phyloP scores from a whole-genome alignment of 2,797 vertebrate genomes.

The Neoniphon sammara region DNA sequence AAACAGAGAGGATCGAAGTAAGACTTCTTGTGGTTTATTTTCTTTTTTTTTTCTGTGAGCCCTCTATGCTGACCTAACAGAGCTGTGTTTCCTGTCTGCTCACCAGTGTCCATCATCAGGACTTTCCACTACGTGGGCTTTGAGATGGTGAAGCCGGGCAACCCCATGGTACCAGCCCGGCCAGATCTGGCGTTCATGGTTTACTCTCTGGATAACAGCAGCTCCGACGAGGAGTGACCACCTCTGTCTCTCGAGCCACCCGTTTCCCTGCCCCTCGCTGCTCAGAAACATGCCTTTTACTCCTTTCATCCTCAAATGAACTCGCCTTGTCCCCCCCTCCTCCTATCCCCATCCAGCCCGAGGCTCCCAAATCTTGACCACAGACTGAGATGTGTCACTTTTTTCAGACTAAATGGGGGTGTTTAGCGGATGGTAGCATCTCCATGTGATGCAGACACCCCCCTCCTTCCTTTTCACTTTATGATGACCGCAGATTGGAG shows the following conservation, averaged over 20 bases:
- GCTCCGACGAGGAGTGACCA: conserved; percentile 83
- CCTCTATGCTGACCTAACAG: background rate
- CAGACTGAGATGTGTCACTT: conserved; percentile 28
- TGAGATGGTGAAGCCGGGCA: conserved; percentile 92
- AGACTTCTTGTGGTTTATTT: conserved; percentile 59
- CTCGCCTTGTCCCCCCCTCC: background rate
- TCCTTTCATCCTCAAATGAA: conserved; percentile 13
- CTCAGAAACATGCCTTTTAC: background rate
- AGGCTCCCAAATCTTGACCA: background rate
- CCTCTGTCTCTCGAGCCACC: conserved; percentile 20
- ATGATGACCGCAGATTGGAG: conserved; percentile 30
- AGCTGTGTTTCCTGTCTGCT: background rate
- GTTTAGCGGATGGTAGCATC: conserved; percentile 26
- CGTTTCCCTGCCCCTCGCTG: background rate
- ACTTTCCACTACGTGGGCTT: conserved; percentile 96
- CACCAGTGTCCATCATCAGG: conserved; percentile 89
- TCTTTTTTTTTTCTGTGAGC: background rate
- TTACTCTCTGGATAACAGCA: conserved; percentile 91
- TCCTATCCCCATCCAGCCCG: background rate
- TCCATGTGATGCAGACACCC: conserved; percentile 20
- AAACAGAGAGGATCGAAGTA: conserved; percentile 95
- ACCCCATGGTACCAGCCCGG: conserved; percentile 88
- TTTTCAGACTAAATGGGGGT: conserved; percentile 21
- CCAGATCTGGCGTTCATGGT: conserved; percentile 95
- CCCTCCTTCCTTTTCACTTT: background rate